These are phyloP conservation scores for Branchellion lobata DNA, from an alignment of 2,888 invertebrate genomes.

Conservation along the genomic window DNA sequence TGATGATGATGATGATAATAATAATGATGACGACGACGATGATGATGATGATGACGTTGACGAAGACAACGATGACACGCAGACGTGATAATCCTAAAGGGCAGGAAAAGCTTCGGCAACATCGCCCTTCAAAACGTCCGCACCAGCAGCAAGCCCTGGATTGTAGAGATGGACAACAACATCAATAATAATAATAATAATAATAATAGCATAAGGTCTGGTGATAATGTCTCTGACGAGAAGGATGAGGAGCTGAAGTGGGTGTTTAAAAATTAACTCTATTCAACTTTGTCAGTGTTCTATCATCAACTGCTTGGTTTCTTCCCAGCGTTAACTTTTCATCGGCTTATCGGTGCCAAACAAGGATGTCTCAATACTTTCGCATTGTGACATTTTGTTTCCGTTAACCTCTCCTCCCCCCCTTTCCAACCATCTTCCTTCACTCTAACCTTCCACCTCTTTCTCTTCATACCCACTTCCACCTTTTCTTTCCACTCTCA, in stretches of 20 bases:
- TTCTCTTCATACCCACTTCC: background rate
- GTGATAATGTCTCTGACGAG: too few relatives aligned
- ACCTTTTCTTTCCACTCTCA: background rate
- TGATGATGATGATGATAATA: slow-evolving; percentile 28
- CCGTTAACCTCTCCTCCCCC: too few relatives aligned
- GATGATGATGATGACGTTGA: slow-evolving; percentile 34
- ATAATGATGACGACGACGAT: slow-evolving; percentile 23
- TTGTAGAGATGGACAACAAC: slow-evolving; percentile 58
- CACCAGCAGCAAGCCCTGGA: slow-evolving; percentile 59
- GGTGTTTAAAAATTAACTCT: too few relatives aligned
- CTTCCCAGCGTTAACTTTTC: too few relatives aligned
- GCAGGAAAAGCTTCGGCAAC: slow-evolving; percentile 60
- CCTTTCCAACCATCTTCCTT: too few relatives aligned
- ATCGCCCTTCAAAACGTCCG: slow-evolving; percentile 60
- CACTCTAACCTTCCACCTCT: background rate
- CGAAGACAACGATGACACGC: slow-evolving; percentile 37
- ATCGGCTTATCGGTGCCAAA: too few relatives aligned
- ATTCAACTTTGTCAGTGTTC: too few relatives aligned
- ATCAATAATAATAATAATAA: slow-evolving; percentile 31
- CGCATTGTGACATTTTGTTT: too few relatives aligned
- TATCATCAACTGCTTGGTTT: too few relatives aligned
- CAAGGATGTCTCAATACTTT: too few relatives aligned
- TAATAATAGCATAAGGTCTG: too few relatives aligned
- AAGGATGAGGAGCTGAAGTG: too few relatives aligned
- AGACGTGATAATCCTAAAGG: slow-evolving; percentile 62